Evolutionary conservation across 1,140 invertebrate genomes (phyloP).

Genomic region (Condylostylus longicornis): DNA sequence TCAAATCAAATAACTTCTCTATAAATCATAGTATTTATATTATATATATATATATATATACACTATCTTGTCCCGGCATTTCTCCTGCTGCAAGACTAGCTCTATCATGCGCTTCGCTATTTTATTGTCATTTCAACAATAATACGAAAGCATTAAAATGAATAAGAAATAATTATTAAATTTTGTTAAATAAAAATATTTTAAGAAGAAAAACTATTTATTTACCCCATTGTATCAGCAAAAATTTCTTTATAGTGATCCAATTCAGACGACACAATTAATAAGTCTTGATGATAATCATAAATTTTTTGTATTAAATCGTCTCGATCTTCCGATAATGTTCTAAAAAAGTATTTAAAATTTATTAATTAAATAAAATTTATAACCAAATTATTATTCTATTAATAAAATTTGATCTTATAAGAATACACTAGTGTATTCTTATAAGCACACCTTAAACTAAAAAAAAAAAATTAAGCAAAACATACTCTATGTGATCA

Average conservation of each 20-base stretch:
- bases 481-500: background rate
- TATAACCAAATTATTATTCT: too few relatives aligned
- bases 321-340: background rate
- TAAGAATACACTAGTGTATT: too few relatives aligned
- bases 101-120: background rate
- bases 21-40: background rate
- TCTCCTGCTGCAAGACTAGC: background rate
- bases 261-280: background rate
- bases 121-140: background rate
- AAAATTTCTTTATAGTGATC: constrained; percentile 1
- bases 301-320: background rate
- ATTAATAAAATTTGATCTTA: too few relatives aligned
- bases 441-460: too few relatives aligned
- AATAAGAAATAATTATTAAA: background rate
- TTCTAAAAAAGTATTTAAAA: background rate
- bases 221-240: background rate
- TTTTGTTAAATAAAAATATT: background rate
- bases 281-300: background rate
- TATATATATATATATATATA: background rate
- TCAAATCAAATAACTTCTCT: too few relatives aligned
- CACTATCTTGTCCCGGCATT: background rate
- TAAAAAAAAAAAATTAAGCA: too few relatives aligned
- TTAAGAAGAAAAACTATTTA: too few relatives aligned
- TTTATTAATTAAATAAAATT: background rate
- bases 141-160: background rate